These are phyloP conservation scores for Cheirogaleus major DNA, from an alignment of 2,797 vertebrate genomes.

Conservation along the genomic window DNA sequence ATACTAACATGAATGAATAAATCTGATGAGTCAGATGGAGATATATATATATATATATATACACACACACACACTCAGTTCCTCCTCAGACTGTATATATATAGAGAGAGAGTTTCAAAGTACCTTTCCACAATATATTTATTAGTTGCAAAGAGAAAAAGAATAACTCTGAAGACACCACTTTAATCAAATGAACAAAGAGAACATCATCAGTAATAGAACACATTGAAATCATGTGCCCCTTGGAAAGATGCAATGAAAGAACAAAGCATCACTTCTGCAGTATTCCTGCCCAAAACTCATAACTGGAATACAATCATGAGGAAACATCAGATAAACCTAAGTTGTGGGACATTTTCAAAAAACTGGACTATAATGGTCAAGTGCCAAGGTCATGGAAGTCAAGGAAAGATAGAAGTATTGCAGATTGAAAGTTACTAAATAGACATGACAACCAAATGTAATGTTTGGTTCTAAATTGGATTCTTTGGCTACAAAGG, in stretches of 20 bases:
- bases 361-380: constrained; percentile 7
- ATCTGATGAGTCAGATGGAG: background rate
- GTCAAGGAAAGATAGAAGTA: background rate
- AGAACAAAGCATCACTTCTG: constrained; percentile 46
- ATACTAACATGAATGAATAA: background rate
- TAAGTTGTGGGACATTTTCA: background rate
- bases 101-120: background rate
- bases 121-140: background rate
- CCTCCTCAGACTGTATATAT: background rate
- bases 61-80: no score
- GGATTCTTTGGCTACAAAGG: constrained; percentile 4
- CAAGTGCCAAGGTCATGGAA: constrained; percentile 5
- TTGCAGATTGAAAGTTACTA: background rate
- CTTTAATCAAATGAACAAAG: constrained; percentile 11
- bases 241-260: background rate
- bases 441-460: constrained; percentile 9
- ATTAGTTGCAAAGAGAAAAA: background rate
- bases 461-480: constrained; percentile 13
- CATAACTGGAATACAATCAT: constrained; percentile 22
- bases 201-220: background rate
- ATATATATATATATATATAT: background rate
- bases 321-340: constrained; percentile 39
- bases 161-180: background rate
- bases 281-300: constrained; percentile 9
- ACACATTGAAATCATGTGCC: background rate